Percentiles rank a stretch among this genome's conserved stretches.
phyloP scores from a whole-genome alignment of 1,140 invertebrate genomes.

The Batillaria attramentaria region DNA sequence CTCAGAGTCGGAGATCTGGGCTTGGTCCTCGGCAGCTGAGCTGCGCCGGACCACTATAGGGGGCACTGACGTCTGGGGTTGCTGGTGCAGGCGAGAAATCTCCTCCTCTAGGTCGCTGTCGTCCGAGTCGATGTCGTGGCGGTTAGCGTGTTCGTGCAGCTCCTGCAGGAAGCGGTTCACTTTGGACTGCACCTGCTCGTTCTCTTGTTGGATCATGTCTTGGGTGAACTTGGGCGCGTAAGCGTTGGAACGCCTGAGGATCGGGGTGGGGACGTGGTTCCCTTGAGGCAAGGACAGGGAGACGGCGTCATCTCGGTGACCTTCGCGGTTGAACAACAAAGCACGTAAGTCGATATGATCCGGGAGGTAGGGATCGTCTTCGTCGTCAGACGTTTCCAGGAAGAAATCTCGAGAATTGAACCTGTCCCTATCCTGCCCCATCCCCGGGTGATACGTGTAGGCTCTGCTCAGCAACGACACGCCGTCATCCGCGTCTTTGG shows the following conservation, averaged over 20 bases:
- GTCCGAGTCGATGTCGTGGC: neutral
- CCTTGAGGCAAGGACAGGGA: conserved; percentile 48
- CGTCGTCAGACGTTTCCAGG: conserved; percentile 28
- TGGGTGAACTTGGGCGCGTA: conserved; percentile 42
- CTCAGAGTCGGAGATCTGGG: neutral
- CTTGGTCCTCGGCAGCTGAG: too few species aligned
- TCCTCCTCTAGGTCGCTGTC: conserved; percentile 34
- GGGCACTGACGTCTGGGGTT: neutral
- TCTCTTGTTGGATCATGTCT: conserved; percentile 53
- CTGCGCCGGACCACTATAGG: neutral
- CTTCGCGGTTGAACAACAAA: conserved; percentile 53
- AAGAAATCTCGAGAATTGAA: neutral
- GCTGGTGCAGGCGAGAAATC: neutral
- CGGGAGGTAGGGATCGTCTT: conserved; percentile 48
- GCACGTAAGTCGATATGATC: conserved; percentile 57
- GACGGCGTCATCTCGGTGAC: conserved; percentile 13
- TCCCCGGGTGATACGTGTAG: conserved; percentile 45
- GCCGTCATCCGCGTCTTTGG: conserved; percentile 7
- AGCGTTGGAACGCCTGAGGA: conserved; percentile 26
- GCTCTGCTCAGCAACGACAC: conserved; percentile 29
- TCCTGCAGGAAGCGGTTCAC: conserved; percentile 51
- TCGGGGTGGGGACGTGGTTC: conserved; percentile 30
- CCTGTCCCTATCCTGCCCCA: conserved; percentile 15
- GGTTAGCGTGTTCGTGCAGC: conserved; percentile 21
- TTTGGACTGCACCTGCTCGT: conserved; percentile 49